Base-by-base conservation (phyloP, 2,888 invertebrate genomes). In the Lasioglossum malachurum region DNA sequence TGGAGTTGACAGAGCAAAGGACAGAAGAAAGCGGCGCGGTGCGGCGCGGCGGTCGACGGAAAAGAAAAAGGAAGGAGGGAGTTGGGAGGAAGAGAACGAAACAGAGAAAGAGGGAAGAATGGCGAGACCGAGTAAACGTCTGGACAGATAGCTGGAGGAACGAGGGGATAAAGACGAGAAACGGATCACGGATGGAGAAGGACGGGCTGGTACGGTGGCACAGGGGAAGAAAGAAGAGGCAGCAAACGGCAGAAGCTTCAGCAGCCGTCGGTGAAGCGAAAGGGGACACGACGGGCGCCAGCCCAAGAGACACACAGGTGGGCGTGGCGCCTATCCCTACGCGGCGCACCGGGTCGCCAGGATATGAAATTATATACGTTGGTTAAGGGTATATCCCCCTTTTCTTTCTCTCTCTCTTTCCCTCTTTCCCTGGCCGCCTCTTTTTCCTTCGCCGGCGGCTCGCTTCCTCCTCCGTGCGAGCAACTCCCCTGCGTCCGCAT, bases 261-360 rank as follows among this genome's bases (percentile, higher is more conserved):
- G 77, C 80, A 71, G 71, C 79, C 75, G 87, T 84, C 82, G 88
- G 90, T 87, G 78, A 84, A 88, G 82, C 84, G 88, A 89, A 84
- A 88, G 87, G 89, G 88, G 91, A 89, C 87, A 87, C 90, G 88
- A 88, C 84, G 91, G 92, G 92, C 91, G 92, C 93, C 91, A 91
- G 91, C 89, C 87, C 82, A 87, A 88, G 92, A 87, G 92, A 93
- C 92, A 92, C 92, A 92, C 94, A 93, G 94, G 94, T 94, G 94
- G 94, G 94, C 93, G 94, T 94, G 94, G 94, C 94, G 94, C 93
- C 92, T 93, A 91, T 93, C 91, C 92, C 92, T 93, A 92, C 92
- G 92, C 92, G 90, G 92, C 88, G 91, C 91, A 88, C 83, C 91
- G 87, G 86, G 87, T 90, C 90, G 89, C 89, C 91, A 75, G 87